Conservation (phyloP, 2,113 vertebrate species). For the Chaenocephalus aceratus region DNA sequence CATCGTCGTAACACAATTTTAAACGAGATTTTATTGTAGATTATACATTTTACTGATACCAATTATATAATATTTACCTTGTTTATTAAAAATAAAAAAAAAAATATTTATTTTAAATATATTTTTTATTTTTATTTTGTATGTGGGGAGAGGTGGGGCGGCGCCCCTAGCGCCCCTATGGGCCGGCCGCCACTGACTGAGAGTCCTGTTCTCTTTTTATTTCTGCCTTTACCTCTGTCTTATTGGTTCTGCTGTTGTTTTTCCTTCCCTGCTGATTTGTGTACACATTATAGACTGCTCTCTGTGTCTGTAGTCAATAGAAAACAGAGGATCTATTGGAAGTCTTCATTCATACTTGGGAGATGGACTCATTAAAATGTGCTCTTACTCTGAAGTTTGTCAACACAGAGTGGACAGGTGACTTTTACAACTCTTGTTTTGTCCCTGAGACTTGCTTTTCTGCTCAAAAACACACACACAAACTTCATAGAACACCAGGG, state of each 20-base stretch:
- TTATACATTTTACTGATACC: no score
- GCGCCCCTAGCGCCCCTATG: no score
- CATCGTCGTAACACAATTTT: no score
- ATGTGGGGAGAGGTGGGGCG: no score
- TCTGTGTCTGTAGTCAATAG: conserved; percentile 22
- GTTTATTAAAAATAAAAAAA: no score
- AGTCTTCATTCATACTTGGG: conserved; percentile 74
- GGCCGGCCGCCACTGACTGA: neutral
- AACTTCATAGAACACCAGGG: neutral
- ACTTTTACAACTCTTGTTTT: no score
- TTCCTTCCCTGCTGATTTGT: conserved; percentile 17
- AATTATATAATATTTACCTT: no score
- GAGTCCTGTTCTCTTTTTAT: conserved; percentile 7
- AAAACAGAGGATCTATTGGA: conserved; percentile 54
- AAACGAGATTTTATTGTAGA: no score
- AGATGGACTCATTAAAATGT: conserved; percentile 49
- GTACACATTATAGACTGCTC: neutral
- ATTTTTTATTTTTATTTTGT: no score
- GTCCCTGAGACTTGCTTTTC: conserved; percentile 19
- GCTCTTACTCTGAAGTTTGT: no score
- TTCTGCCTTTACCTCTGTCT: neutral
- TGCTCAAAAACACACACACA: neutral
- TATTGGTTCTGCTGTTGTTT: conserved; percentile 3
- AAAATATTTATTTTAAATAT: no score
- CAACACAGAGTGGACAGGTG: no score